Percentiles rank a stretch among this genome's conserved stretches.
Evolutionary conservation across 2,888 invertebrate genomes (phyloP).

Genomic region (Cordilura impudica): DNA sequence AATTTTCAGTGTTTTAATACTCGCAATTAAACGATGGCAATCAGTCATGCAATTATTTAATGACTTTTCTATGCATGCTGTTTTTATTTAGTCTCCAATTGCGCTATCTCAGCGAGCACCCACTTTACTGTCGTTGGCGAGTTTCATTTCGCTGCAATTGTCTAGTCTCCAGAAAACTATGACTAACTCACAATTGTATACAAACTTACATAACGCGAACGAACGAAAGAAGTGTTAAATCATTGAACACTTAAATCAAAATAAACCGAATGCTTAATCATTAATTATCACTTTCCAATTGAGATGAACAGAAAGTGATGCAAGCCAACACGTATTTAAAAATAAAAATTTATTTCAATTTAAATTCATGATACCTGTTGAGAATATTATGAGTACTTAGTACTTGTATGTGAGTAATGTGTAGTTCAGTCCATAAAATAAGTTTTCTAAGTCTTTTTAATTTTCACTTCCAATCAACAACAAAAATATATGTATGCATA

Average conservation of each 20-base stretch:
- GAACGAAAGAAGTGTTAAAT: conserved; percentile 11
- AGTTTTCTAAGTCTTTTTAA: too few species aligned
- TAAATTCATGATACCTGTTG: not conserved
- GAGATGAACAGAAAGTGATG: not conserved
- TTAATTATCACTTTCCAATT: conserved; percentile 8
- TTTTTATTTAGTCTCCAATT: conserved; percentile 13
- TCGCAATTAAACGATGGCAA: not conserved
- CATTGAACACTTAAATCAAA: conserved; percentile 18
- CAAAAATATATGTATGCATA: too few species aligned
- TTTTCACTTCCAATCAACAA: too few species aligned
- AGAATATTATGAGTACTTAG: not conserved
- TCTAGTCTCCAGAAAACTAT: not conserved
- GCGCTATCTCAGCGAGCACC: conserved; percentile 10
- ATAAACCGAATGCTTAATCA: conserved; percentile 1
- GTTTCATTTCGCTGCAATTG: not conserved
- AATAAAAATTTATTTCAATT: not conserved
- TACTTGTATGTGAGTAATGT: too few species aligned
- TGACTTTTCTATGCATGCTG: not conserved
- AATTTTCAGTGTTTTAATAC: too few species aligned
- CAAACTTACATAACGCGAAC: not conserved
- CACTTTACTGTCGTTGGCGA: conserved; percentile 4
- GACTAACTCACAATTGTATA: not conserved
- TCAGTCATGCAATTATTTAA: not conserved
- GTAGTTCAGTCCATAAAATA: too few species aligned
- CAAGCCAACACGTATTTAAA: not conserved